Evolutionary conservation across 1,140 invertebrate genomes (phyloP), one percentile per base, ranked within the genome.

Genomic region (Oncopodura yosiiana): DNA sequence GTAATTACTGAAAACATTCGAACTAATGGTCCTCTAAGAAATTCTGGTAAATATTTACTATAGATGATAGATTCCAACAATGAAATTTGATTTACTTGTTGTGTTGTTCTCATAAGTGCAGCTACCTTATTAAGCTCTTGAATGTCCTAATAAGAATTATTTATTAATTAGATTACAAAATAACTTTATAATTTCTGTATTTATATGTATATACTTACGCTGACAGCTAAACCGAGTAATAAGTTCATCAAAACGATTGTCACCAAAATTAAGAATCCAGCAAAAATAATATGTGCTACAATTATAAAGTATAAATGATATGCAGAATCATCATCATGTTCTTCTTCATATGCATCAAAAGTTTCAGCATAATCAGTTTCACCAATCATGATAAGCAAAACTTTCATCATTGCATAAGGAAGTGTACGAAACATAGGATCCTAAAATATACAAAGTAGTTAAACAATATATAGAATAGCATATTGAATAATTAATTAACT

Each of bases 361-460:
- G 84, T 71, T 49, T 61, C 62, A 42, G 82, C 80, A 30, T 85
- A 74, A 62, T 84, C 81, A 45, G 86, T 69, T 67, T 91, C 87
- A 0, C 87, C 87, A 2, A 87, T 88, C 86, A 90, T 90, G 85
- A 90, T 89, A 0, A 87, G 86, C 36, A 89, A 68, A 0, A 87
- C 84, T 63, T 74, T 77, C 1, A 75, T 65, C 14, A 77, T 53
- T 2, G 74, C 66, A 12, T 67, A 62, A 68, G 65, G 62, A 76
- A 77, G 49, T 72, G 68, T 53, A 77, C 69, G 42, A 70, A 70
- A 67, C 78, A 78, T 42, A 2, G 44, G 39, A 19, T 51, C 9
- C 58, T 60, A 30, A 48, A 38, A 50, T 41, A 50, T 11, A 29
- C 3, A 36, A 24, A 45, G 5, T 8, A 41, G n/a, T 51, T 2